Evolutionary conservation across 2,888 invertebrate species (phyloP), one percentile per base, ranked within the genome.

Genomic region (Melinopterus prodromus): DNA sequence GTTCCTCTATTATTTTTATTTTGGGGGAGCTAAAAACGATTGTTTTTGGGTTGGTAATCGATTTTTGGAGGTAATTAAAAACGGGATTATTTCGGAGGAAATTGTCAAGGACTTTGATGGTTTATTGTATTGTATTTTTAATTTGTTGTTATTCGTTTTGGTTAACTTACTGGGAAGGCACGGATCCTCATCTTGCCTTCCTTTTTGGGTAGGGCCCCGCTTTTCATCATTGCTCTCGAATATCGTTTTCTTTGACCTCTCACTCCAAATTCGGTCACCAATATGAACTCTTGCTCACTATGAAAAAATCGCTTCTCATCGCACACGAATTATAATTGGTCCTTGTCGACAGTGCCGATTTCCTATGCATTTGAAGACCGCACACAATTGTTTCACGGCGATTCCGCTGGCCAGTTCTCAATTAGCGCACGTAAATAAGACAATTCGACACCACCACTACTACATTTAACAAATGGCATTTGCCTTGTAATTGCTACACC

Each of bases 181-280:
- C 98, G 93, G 89, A 99, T 99, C 89, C 99, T 94, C 98, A 98
- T 98, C 92, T 98, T 98, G 92, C 95, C 95, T 91, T 97, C 97
- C 91, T 97, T 97, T 91, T 97, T 97, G 86, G 95, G 94, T 90
- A 95, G 91, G 86, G 94, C 92, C 89, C 93, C 91, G 88, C 90
- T 92, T 91, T 94, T 94, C 93, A 94, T 93, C 92, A 93, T 93
- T 90, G 87, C 88, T 86, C 87, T 84, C 81, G 81, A 79, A 74
- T 74, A 35, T 74, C 74, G 35, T 79, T 84, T 85, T 83, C 81
- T 81, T 77, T 81, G 81, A 79, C 81, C 83, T 82, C 83, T 83
- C 82, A 81, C 82, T 83, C 86, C 86, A 86, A 86, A 86, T 86
- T 86, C 85, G 85, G 86, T 84, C 86, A 85, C 85, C 84, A 83